A percentile compares a stretch with the other conserved stretches of the same genome.
These are phyloP conservation scores for Syngnathus scovelli DNA, from an alignment of 2,113 vertebrate genomes.

Conservation along the genomic window DNA sequence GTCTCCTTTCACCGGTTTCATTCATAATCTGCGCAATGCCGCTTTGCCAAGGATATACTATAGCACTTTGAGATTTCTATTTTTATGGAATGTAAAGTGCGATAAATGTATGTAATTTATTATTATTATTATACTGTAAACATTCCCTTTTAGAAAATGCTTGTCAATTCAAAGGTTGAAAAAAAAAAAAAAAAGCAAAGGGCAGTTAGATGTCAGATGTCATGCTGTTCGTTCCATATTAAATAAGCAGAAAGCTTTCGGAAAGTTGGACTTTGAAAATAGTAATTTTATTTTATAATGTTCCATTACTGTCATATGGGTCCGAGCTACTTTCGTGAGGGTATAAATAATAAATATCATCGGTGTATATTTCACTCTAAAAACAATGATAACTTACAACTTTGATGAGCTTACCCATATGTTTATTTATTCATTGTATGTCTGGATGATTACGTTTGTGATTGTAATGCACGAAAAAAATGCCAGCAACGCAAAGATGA, in stretches of 20 bases:
- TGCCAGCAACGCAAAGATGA: slow-evolving; percentile 31
- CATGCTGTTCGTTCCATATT: slow-evolving; percentile 48
- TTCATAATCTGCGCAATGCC: slow-evolving; percentile 46
- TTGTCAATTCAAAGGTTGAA: slow-evolving; percentile 54
- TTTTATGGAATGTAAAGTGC: no score
- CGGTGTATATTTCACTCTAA: slow-evolving; percentile 27
- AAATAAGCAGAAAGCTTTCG: slow-evolving; percentile 37
- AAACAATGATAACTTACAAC: slow-evolving; percentile 10
- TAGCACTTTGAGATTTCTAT: no score
- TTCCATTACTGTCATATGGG: not conserved
- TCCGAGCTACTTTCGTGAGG: not conserved
- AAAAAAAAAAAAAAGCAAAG: slow-evolving; percentile 52
- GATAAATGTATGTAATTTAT: no score
- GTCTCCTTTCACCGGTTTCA: slow-evolving; percentile 24
- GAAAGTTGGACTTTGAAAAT: not conserved
- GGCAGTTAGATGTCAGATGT: slow-evolving; percentile 46
- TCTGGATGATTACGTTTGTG: slow-evolving; percentile 13
- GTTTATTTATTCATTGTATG: slow-evolving; percentile 11
- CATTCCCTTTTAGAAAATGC: no score
- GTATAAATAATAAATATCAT: not conserved
- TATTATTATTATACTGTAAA: no score
- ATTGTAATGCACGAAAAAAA: slow-evolving; percentile 10
- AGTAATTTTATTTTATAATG: not conserved
- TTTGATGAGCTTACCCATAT: not conserved
- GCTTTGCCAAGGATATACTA: slow-evolving; percentile 21